phyloP scores from a whole-genome alignment of 2,797 vertebrate genomes.

The Hafferia zeledoni region DNA sequence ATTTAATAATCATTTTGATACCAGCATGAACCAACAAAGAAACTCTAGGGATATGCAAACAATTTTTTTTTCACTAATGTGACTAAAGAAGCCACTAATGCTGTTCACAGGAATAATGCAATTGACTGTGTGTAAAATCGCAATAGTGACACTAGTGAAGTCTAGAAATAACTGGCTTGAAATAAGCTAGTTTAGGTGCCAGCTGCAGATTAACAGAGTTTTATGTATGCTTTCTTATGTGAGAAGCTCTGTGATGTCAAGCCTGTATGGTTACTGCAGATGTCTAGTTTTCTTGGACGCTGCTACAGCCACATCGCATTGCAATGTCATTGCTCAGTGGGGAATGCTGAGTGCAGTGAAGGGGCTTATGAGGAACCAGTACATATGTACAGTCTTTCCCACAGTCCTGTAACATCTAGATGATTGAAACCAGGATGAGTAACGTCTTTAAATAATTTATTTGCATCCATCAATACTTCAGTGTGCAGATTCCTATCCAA shows the following conservation, averaged over 20 bases:
- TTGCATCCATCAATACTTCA: not conserved
- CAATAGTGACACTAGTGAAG: not conserved
- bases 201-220: not conserved
- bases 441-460: not conserved
- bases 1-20: not conserved
- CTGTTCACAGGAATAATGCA: not conserved
- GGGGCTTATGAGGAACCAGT: not conserved
- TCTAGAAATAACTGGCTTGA: not conserved
- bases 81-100: not conserved
- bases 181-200: not conserved
- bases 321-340: not conserved
- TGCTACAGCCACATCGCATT: not conserved
- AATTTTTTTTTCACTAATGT: not conserved
- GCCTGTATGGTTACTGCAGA: not conserved
- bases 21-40: not conserved
- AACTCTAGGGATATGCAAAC: not conserved
- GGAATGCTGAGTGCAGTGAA: not conserved
- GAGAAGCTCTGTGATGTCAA: not conserved
- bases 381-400: not conserved
- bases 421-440: not conserved
- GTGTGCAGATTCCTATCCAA: not conserved
- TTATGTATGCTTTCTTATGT: not conserved
- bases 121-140: not conserved
- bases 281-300: not conserved
- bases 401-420: not conserved